Conservation (phyloP, 2,113 vertebrate species). For the Sceloporus undulatus region DNA sequence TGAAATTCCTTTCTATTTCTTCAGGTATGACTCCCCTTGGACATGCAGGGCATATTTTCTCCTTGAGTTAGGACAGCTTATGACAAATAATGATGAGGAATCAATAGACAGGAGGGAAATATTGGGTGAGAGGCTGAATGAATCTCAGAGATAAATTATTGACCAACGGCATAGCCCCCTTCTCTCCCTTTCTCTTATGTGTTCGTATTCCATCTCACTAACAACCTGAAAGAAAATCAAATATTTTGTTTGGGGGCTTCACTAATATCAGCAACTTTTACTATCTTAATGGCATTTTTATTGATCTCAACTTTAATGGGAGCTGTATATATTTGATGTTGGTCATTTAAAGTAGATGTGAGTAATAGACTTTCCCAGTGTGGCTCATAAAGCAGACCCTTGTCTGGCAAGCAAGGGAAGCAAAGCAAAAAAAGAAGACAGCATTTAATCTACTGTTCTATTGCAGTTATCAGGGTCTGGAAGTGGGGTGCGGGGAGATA, state of each 20-base stretch:
- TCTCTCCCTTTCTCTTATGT: constrained; percentile 83
- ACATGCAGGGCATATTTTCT: constrained; percentile 84
- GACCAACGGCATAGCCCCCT: constrained; percentile 79
- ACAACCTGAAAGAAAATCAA: constrained; percentile 95
- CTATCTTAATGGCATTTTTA: constrained; percentile 98
- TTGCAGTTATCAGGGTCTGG: constrained; percentile 82
- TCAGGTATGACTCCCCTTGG: constrained; percentile 85
- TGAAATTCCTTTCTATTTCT: constrained; percentile 90
- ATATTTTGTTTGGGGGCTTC: constrained; percentile 97
- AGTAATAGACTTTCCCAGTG: constrained; percentile 95
- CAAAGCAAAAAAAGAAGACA: constrained; percentile 80
- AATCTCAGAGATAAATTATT: constrained; percentile 91
- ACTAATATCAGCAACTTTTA: constrained; percentile 98
- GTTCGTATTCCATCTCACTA: constrained; percentile 87
- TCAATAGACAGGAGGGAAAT: constrained; percentile 85
- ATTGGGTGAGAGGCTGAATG: constrained; percentile 85
- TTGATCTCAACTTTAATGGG: constrained; percentile 96
- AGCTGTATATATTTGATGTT: constrained; percentile 96
- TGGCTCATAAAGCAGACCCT: constrained; percentile 92
- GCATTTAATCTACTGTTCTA: constrained; percentile 90
- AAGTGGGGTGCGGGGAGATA: constrained; percentile 71
- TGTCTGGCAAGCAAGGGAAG: constrained; percentile 86
- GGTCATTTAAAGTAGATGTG: constrained; percentile 97
- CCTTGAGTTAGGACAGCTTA: constrained; percentile 85
- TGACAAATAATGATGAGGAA: constrained; percentile 89